Evolutionary conservation across 2,113 vertebrate species (phyloP), one percentile per base, ranked within the genome.

Genomic region (Lonchura striata): DNA sequence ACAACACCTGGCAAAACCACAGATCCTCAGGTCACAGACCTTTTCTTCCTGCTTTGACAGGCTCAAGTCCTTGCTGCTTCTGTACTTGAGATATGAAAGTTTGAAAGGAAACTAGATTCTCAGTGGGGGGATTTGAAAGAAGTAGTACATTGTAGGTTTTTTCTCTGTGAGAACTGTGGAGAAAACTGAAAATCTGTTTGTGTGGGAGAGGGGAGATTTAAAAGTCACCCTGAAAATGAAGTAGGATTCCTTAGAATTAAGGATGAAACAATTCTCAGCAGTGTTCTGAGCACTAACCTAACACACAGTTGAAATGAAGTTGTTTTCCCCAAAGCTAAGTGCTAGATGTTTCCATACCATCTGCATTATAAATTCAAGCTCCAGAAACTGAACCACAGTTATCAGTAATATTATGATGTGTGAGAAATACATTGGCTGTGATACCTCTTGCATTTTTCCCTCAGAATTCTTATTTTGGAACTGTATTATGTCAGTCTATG

Each of bases 361-460:
- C 23, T 70, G 30, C 13, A 7, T 44, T 33, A 35, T 27, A 25
- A 56, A 69, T 30, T 50, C 56, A 39, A 39, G 66, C 14, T 89
- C 57, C 31, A 7, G 6, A 49, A 21, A 27, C 22, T 66, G 37
- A 77, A 41, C 25, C 18, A 15, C 11, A 42, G 12, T 18, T 25
- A 21, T 2, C 0, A 0, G 15, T 27, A 75, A 46, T 17, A 15
- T 3, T 0, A 0, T 31, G 8, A 50, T 44, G 2, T 11, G 6
- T 41, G 31, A 74, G 28, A 80, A 86, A 25, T 31, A 7, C 0
- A 9, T 22, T 37, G 28, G 22, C 14, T 53, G 5, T 27, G 42
- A 12, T n/a, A 10, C 13, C 33, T 46, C 50, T 44, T 66, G 50
- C 39, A 79, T 35, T 71, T 75, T 59, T 24, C 57, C 39, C 50